Conservation (phyloP, 2,888 invertebrate species). For the Zaprionus obscuricornis region DNA sequence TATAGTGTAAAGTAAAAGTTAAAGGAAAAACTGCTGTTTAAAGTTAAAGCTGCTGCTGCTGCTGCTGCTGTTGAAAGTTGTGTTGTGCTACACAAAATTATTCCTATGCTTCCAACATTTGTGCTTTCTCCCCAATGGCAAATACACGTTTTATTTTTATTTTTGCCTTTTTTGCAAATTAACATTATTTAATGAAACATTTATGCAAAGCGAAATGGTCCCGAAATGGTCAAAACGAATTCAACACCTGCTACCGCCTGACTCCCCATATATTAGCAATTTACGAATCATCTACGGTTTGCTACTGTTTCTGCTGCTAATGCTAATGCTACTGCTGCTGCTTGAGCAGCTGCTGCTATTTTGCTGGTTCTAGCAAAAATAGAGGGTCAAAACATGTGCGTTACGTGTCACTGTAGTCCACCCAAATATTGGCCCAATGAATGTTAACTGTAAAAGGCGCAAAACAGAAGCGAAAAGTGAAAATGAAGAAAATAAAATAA, state of each 20-base stretch:
- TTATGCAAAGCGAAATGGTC: slow-evolving; percentile 50
- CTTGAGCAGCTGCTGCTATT: slow-evolving; percentile 10
- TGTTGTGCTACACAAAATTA: no score
- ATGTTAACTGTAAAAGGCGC: slow-evolving; percentile 37
- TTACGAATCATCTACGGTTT: background rate
- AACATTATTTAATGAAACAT: slow-evolving; percentile 75
- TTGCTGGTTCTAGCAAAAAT: background rate
- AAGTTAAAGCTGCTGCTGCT: slow-evolving; percentile 5
- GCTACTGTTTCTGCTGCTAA: no score
- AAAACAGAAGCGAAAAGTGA: slow-evolving; percentile 14
- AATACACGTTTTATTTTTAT: no score
- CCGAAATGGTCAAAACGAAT: slow-evolving; percentile 28
- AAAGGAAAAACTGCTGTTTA: background rate
- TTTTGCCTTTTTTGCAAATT: slow-evolving; percentile 56
- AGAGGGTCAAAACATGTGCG: slow-evolving; percentile 52
- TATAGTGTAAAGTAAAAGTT: no score
- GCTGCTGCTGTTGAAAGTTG: no score
- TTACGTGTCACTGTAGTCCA: slow-evolving; percentile 35
- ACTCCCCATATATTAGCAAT: slow-evolving; percentile 56
- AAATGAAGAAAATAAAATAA: slow-evolving; percentile 6
- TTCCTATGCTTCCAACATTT: no score
- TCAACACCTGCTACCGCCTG: slow-evolving; percentile 64
- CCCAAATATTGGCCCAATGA: slow-evolving; percentile 46
- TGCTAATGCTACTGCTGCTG: no score
- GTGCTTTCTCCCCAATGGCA: slow-evolving; percentile 18